phyloP scores from a whole-genome alignment of 1,140 invertebrate genomes.

The Diachasma alloeum region DNA sequence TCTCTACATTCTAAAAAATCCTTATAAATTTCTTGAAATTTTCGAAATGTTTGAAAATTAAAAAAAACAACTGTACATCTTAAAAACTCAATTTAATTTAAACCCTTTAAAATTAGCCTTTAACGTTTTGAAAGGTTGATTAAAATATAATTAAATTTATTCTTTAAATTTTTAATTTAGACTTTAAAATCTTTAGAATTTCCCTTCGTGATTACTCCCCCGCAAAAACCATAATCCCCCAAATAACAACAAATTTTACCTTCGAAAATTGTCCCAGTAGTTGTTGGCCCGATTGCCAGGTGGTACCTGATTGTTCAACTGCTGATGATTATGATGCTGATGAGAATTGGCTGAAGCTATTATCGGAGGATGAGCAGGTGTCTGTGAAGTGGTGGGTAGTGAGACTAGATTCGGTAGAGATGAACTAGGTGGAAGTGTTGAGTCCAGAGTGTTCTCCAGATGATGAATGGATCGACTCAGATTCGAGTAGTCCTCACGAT shows the following conservation, averaged over 20 bases:
- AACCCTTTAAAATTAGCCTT: too few relatives aligned
- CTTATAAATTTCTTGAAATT: too few relatives aligned
- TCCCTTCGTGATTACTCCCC: neutral
- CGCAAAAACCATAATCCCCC: neutral
- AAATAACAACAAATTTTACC: conserved; percentile 66
- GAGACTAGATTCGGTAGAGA: conserved; percentile 56
- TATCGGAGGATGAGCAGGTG: conserved; percentile 37
- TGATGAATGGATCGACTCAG: conserved; percentile 46
- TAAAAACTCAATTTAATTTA: too few relatives aligned
- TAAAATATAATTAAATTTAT: too few relatives aligned
- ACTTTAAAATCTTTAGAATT: too few relatives aligned
- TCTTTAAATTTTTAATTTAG: too few relatives aligned
- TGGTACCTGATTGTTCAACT: conserved; percentile 86
- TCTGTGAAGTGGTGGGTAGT: conserved; percentile 45
- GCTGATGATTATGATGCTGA: conserved; percentile 54
- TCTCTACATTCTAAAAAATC: too few relatives aligned
- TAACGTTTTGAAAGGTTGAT: too few relatives aligned
- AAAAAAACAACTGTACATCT: too few relatives aligned
- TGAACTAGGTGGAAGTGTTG: conserved; percentile 50
- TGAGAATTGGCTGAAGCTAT: conserved; percentile 32
- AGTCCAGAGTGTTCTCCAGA: conserved; percentile 43
- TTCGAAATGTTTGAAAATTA: too few relatives aligned
- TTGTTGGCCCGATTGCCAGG: conserved; percentile 88
- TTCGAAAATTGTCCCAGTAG: conserved; percentile 91
- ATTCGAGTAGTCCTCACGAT: conserved; percentile 49